phyloP scores from a whole-genome alignment of 1,140 invertebrate genomes.

The Heliconius eleuchia region DNA sequence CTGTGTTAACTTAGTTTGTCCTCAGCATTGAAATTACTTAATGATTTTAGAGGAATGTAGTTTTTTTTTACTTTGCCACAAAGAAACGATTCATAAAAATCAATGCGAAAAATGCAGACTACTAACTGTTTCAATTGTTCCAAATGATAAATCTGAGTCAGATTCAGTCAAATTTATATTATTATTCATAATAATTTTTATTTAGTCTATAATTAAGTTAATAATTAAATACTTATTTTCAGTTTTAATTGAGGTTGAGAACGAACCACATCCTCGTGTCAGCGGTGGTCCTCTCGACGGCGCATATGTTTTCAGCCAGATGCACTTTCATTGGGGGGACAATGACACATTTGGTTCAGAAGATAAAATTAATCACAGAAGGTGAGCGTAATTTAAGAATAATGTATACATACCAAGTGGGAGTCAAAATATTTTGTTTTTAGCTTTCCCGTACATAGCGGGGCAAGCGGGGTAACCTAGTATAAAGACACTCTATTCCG shows the following conservation, averaged over 20 bases:
- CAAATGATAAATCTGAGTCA: too few species aligned
- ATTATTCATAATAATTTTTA: too few species aligned
- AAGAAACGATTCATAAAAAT: not conserved
- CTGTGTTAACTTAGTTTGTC: not conserved
- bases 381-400: slow-evolving; percentile 52
- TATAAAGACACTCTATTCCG: too few species aligned
- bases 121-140: too few species aligned
- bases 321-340: slow-evolving; percentile 92
- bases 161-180: too few species aligned
- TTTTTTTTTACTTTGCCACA: not conserved
- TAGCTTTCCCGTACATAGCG: too few species aligned
- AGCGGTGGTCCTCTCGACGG: slow-evolving; percentile 86
- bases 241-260: slow-evolving; percentile 83
- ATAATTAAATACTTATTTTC: slow-evolving; percentile 7
- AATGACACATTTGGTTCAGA: slow-evolving; percentile 92
- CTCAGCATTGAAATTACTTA: not conserved
- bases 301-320: slow-evolving; percentile 89
- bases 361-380: slow-evolving; percentile 89
- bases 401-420: too few species aligned
- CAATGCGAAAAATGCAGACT: too few species aligned
- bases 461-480: too few species aligned
- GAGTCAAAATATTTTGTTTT: too few species aligned
- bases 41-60: not conserved
- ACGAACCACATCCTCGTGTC: slow-evolving; percentile 81
- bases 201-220: not conserved